phyloP scores from a whole-genome alignment of 2,797 vertebrate species.

The Leuciscus waleckii region DNA sequence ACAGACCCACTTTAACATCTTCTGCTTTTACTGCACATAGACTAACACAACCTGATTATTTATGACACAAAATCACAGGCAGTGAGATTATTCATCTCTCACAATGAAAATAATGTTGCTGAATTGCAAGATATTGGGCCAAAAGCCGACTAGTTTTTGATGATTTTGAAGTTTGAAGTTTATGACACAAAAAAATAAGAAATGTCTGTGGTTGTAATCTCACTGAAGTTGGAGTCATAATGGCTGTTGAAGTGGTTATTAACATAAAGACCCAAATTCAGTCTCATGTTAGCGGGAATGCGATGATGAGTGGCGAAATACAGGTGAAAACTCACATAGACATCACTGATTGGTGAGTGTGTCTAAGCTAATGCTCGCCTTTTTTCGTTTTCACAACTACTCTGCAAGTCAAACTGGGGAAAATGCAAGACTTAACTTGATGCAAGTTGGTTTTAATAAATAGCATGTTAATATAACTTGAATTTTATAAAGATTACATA shows the following conservation, averaged over 20 bases:
- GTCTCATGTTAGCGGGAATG: neutral
- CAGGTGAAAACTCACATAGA: neutral
- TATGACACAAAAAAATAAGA: neutral
- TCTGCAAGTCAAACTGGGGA: neutral
- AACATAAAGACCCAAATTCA: neutral
- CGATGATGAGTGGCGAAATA: neutral
- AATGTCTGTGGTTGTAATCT: neutral
- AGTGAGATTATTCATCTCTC: neutral
- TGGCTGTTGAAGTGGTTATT: neutral
- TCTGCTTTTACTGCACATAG: constrained; percentile 14
- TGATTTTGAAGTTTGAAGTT: neutral
- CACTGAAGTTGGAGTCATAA: neutral
- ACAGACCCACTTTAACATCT: constrained; percentile 13
- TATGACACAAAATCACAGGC: constrained; percentile 1
- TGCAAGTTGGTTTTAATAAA: neutral
- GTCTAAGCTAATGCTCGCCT: neutral
- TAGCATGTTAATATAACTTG: no score
- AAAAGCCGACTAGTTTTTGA: neutral
- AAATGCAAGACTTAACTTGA: neutral
- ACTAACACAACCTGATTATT: constrained; percentile 14
- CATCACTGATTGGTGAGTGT: neutral
- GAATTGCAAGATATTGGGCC: neutral
- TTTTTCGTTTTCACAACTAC: neutral
- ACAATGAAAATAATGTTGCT: neutral
- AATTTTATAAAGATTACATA: no score